These are phyloP conservation scores for Upupa epops DNA, from an alignment of 2,113 vertebrate genomes.

Conservation along the genomic window DNA sequence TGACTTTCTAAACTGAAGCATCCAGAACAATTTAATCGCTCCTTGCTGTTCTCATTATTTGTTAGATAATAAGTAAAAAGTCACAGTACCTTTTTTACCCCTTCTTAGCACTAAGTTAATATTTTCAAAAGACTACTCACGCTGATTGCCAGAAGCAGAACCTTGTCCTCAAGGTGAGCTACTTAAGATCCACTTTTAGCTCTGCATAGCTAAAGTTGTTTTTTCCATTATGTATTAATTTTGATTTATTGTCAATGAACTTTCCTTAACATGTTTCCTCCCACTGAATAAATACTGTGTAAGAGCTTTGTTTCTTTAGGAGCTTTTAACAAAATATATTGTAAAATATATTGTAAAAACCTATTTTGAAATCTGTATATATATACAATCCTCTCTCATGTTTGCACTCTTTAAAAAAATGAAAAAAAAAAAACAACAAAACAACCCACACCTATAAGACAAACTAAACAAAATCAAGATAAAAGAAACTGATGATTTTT, in stretches of 20 bases:
- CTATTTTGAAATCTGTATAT: not conserved
- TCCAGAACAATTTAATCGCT: too few relatives aligned
- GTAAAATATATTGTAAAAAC: not conserved
- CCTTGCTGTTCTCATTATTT: too few relatives aligned
- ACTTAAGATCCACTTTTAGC: not conserved
- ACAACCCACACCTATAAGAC: not conserved
- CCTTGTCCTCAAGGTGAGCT: not conserved
- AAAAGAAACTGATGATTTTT: not conserved
- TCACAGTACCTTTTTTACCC: not conserved
- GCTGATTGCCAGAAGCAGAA: not conserved
- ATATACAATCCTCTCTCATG: not conserved
- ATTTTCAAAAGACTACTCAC: not conserved
- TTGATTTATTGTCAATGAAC: not conserved
- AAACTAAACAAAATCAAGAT: not conserved
- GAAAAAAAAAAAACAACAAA: fast-evolving
- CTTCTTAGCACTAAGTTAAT: not conserved
- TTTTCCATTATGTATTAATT: not conserved
- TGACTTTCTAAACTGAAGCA: too few relatives aligned
- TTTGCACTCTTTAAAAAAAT: not conserved
- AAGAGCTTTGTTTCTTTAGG: not conserved
- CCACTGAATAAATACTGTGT: not conserved
- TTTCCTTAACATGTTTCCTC: not conserved
- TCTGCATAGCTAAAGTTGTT: not conserved
- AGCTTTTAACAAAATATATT: not conserved
- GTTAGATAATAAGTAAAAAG: not conserved